Conservation (phyloP, 2,888 invertebrate species). For the Ectemnius continuus region DNA sequence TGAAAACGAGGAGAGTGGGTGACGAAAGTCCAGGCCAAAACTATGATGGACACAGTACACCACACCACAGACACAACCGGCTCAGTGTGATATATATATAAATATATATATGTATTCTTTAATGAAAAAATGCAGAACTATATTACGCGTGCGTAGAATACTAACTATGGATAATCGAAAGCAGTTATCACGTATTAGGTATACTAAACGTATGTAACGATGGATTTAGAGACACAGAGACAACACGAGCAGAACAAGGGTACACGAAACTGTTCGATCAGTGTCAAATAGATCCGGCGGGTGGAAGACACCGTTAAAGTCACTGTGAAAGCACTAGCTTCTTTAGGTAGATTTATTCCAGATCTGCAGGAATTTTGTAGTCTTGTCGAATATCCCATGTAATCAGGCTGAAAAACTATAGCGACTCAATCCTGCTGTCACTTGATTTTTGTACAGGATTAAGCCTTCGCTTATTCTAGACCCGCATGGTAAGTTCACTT, state of each 20-base stretch:
- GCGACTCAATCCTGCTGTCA: too few relatives aligned
- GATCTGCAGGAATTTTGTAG: too few relatives aligned
- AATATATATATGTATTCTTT: conserved; percentile 15
- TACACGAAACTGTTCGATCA: conserved; percentile 41
- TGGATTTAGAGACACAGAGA: too few relatives aligned
- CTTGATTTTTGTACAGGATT: too few relatives aligned
- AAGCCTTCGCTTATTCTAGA: too few relatives aligned
- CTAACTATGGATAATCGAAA: conserved; percentile 23
- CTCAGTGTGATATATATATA: conserved; percentile 75
- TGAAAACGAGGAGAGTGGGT: conserved; percentile 38
- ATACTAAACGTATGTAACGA: too few relatives aligned
- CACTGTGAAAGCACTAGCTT: too few relatives aligned
- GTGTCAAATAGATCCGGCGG: conserved; percentile 54
- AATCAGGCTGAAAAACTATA: too few relatives aligned
- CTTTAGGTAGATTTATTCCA: too few relatives aligned
- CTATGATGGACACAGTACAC: conserved; percentile 60
- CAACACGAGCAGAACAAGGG: neutral
- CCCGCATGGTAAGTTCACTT: too few relatives aligned
- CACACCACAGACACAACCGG: conserved; percentile 70
- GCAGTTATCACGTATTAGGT: neutral
- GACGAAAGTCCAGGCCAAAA: conserved; percentile 60
- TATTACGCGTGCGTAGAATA: conserved; percentile 25
- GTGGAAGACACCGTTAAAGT: neutral
- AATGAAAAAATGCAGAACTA: conserved; percentile 11
- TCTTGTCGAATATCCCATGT: too few relatives aligned